Percentiles rank a stretch among this genome's conserved stretches.
Conservation (phyloP, 1,140 invertebrate species). For the Eumeta japonica region DNA sequence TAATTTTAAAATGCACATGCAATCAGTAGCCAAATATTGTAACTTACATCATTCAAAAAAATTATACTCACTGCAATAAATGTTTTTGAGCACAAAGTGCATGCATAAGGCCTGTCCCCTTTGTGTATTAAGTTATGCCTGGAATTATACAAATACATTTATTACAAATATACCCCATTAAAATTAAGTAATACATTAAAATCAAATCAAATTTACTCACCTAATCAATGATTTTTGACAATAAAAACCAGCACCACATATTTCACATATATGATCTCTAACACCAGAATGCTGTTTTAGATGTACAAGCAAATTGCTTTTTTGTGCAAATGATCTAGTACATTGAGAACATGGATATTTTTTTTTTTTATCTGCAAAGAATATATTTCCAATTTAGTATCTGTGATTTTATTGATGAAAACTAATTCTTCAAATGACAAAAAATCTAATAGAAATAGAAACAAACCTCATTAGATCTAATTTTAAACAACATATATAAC, state of each 20-base stretch:
- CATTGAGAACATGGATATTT: constrained; percentile 68
- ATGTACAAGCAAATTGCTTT: constrained; percentile 56
- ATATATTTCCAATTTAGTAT: no score
- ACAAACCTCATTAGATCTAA: no score
- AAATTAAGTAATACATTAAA: neutral
- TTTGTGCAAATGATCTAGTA: constrained; percentile 59
- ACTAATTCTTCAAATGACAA: no score
- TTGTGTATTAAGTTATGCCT: constrained; percentile 74
- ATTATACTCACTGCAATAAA: constrained; percentile 60
- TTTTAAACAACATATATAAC: no score
- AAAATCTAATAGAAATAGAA: constrained; percentile 5
- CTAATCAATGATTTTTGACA: constrained; percentile 48
- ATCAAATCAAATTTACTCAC: constrained; percentile 16
- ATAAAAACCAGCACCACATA: constrained; percentile 67
- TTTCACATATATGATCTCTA: constrained; percentile 70
- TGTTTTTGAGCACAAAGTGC: constrained; percentile 64
- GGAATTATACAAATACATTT: constrained; percentile 14
- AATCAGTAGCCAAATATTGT: no score
- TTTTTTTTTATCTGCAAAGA: constrained; percentile 56
- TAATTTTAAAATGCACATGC: no score
- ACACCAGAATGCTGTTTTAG: constrained; percentile 71
- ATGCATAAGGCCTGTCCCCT: constrained; percentile 75
- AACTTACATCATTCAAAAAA: no score
- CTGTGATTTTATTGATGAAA: no score
- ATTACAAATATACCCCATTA: neutral